These are phyloP conservation scores for Palythoa heliodiscus DNA, from an alignment of 92 coral and sea anemone species.

Conservation along the genomic window DNA sequence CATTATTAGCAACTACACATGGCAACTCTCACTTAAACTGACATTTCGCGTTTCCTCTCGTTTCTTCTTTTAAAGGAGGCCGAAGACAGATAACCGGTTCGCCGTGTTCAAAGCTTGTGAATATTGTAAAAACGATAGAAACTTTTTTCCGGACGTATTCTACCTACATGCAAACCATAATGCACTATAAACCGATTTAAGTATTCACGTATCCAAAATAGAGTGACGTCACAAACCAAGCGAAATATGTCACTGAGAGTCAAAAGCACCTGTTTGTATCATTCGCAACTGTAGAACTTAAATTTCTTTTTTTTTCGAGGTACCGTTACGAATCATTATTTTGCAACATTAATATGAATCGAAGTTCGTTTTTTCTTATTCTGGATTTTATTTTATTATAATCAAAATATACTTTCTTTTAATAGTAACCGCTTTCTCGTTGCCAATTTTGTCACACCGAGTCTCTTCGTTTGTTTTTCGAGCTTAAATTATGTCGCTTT, in stretches of 20 bases:
- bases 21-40: neutral
- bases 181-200: neutral
- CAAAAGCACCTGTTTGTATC: conserved; percentile 6
- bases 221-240: conserved; percentile 29
- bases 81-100: neutral
- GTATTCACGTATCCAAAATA: neutral
- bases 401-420: neutral
- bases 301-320: neutral
- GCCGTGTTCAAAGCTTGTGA: neutral
- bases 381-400: neutral
- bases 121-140: neutral
- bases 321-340: neutral
- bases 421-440: too few relatives aligned
- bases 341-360: neutral
- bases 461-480: neutral
- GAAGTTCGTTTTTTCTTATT: neutral
- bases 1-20: conserved; percentile 4
- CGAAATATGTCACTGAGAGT: neutral
- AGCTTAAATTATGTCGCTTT: neutral
- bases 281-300: conserved; percentile 8
- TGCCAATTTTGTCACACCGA: neutral
- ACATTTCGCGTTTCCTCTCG: neutral
- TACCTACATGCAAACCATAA: neutral
- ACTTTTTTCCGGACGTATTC: conserved; percentile 1
- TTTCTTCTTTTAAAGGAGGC: neutral